These are phyloP conservation scores for Phrynocephalus forsythii DNA, from an alignment of 2,797 vertebrate genomes.

Conservation along the genomic window DNA sequence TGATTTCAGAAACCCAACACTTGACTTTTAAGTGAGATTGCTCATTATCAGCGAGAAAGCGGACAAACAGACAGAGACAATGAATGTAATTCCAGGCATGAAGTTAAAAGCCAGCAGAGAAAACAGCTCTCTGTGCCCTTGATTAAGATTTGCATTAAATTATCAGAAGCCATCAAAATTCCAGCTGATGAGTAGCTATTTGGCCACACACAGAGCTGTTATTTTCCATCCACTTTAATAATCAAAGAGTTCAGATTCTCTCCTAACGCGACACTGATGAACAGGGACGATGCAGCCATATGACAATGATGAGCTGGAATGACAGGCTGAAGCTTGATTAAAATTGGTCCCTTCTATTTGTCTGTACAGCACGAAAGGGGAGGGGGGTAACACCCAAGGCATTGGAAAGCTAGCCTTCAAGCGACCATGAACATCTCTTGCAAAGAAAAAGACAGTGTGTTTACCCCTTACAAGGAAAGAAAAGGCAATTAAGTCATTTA, in stretches of 20 bases:
- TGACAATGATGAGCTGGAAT: constrained; percentile 85
- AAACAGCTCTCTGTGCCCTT: constrained; percentile 68
- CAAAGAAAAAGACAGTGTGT: constrained; percentile 46
- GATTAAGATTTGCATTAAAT: constrained; percentile 77
- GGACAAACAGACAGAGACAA: neutral
- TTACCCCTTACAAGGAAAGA: constrained; percentile 53
- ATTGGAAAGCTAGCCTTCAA: constrained; percentile 7
- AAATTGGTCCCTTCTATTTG: constrained; percentile 82
- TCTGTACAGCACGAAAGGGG: constrained; percentile 51
- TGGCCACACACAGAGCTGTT: constrained; percentile 82
- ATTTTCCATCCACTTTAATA: constrained; percentile 88
- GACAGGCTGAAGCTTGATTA: constrained; percentile 88
- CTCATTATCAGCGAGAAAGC: neutral
- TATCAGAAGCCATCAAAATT: constrained; percentile 74
- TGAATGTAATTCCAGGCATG: constrained; percentile 44
- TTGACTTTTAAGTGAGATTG: neutral
- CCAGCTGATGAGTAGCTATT: constrained; percentile 80
- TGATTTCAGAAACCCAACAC: neutral
- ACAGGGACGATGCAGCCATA: constrained; percentile 85
- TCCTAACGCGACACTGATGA: constrained; percentile 88
- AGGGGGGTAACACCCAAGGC: constrained; percentile 14
- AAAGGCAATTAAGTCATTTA: constrained; percentile 28
- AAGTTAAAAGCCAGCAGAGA: constrained; percentile 63
- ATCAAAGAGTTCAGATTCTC: constrained; percentile 89
- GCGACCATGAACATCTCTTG: constrained; percentile 42